phyloP scores from a whole-genome alignment of 2,797 vertebrate species.

The Pipistrellus pygmaeus region DNA sequence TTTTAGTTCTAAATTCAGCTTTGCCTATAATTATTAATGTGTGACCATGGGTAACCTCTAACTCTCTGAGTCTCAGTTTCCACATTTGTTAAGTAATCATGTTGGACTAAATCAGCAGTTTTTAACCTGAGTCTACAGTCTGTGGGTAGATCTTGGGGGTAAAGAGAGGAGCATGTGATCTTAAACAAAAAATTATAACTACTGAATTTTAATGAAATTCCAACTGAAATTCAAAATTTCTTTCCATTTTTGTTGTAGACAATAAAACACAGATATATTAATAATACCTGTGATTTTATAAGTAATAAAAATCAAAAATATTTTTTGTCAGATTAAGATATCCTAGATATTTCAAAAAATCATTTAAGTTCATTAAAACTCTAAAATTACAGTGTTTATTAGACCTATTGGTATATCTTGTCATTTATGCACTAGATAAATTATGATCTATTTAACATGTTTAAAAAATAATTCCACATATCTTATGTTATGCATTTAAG shows the following conservation, averaged over 20 bases:
- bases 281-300: not conserved
- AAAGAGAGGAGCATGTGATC: too few species aligned
- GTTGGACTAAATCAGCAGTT: not conserved
- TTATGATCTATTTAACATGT: not conserved
- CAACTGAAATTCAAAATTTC: not conserved
- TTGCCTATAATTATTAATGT: not conserved
- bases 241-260: not conserved
- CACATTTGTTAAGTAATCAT: not conserved
- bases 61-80: not conserved
- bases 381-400: not conserved
- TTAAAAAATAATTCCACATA: not conserved
- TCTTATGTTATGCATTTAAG: slow-evolving; percentile 1
- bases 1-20: not conserved
- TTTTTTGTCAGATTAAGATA: not conserved
- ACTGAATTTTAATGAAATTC: not conserved
- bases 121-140: not conserved
- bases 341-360: not conserved
- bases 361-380: not conserved
- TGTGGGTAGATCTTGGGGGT: fast-evolving
- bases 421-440: not conserved
- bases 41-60: not conserved
- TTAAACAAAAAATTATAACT: not conserved
- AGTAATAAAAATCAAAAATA: not conserved
- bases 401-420: not conserved
- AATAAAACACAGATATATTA: not conserved